Percentiles rank a stretch among this genome's conserved stretches.
phyloP scores from a whole-genome alignment of 2,797 vertebrate genomes.

The Pseudotriccus pelzelni region DNA sequence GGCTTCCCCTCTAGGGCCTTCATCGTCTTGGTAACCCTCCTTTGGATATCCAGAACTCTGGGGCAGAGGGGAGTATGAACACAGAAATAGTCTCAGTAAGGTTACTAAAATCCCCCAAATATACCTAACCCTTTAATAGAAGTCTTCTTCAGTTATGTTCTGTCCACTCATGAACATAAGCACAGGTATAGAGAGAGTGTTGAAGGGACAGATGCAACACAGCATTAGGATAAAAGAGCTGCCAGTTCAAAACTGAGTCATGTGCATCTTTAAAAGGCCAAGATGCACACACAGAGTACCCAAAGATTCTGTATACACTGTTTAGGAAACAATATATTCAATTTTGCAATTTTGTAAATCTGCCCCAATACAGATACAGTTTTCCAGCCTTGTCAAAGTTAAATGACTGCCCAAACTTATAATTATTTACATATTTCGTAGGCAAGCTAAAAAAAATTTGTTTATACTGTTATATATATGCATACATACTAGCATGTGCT shows the following conservation, averaged over 20 bases:
- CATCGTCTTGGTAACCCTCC: neutral
- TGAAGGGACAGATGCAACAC: neutral
- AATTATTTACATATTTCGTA: neutral
- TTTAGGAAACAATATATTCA: neutral
- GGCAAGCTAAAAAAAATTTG: neutral
- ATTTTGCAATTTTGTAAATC: neutral
- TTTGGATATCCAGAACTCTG: neutral
- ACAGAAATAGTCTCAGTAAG: neutral
- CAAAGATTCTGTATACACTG: neutral
- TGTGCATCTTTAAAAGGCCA: neutral
- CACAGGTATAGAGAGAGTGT: rapidly evolving
- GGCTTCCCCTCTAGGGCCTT: neutral
- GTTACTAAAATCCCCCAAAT: neutral
- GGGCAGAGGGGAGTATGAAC: neutral
- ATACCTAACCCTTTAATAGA: neutral
- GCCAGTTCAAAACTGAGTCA: neutral
- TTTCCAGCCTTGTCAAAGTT: neutral
- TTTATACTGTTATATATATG: neutral
- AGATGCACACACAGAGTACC: neutral
- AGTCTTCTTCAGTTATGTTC: neutral
- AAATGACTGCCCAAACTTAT: neutral
- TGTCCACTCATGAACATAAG: neutral
- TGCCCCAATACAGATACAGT: neutral
- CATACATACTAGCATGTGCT: neutral
- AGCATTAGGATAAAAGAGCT: neutral